Conservation (phyloP, 2,797 vertebrate species). For the Sebastes steindachneri region DNA sequence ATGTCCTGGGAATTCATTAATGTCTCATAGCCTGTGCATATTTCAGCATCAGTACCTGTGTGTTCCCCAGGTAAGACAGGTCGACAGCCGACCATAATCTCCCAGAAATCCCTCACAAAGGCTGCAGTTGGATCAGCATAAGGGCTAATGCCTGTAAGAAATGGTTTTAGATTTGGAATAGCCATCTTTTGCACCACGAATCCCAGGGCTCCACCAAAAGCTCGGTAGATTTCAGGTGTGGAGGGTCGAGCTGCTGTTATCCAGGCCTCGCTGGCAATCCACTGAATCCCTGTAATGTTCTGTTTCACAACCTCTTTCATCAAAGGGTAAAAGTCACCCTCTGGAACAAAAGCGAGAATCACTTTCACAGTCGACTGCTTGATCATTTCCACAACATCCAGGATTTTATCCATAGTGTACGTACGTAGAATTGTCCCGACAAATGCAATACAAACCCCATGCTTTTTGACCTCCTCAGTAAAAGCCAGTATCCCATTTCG, state of each 20-base stretch:
- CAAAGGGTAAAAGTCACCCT: constrained; percentile 79
- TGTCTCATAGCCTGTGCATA: constrained; percentile 76
- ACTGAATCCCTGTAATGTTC: constrained; percentile 85
- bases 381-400: constrained; percentile 77
- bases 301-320: constrained; percentile 81
- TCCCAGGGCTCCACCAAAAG: constrained; percentile 81
- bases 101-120: constrained; percentile 82
- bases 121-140: constrained; percentile 51
- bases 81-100: constrained; percentile 76
- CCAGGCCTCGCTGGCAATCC: constrained; percentile 86
- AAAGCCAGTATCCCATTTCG: constrained; percentile 79
- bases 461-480: constrained; percentile 75
- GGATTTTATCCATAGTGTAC: constrained; percentile 67
- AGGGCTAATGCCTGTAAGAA: constrained; percentile 74
- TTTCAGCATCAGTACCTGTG: not conserved
- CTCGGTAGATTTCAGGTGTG: constrained; percentile 76
- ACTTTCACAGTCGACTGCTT: constrained; percentile 79
- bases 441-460: constrained; percentile 83
- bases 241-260: constrained; percentile 78
- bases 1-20: constrained; percentile 57
- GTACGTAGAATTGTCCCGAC: constrained; percentile 77
- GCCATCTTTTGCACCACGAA: constrained; percentile 80
- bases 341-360: constrained; percentile 81
- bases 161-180: constrained; percentile 76
- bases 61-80: constrained; percentile 14